Conservation (phyloP, 2,797 vertebrate species). For the Tragopan temminckii region DNA sequence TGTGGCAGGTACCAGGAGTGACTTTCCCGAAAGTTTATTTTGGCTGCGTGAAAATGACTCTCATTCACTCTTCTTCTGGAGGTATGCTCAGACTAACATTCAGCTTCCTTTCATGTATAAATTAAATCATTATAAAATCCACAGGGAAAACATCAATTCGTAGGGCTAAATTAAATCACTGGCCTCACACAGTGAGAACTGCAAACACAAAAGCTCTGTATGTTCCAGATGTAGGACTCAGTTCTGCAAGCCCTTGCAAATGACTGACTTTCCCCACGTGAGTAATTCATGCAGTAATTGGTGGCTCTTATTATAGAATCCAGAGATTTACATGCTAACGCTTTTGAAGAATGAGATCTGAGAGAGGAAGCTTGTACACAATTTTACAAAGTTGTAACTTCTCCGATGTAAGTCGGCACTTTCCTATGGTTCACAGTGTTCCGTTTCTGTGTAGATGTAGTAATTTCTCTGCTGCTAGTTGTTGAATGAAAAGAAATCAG, state of each 20-base stretch:
- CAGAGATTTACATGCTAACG: background rate
- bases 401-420: background rate
- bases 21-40: constrained; percentile 66
- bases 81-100: constrained; percentile 55
- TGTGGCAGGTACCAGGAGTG: constrained; percentile 28
- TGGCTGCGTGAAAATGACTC: constrained; percentile 52
- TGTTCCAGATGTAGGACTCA: background rate
- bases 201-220: constrained; percentile 41
- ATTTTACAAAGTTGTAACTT: background rate
- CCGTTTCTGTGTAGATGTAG: background rate
- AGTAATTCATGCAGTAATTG: background rate
- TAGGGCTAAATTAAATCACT: constrained; percentile 28
- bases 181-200: constrained; percentile 30
- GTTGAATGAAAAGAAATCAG: background rate
- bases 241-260: background rate
- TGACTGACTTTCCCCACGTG: background rate
- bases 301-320: background rate
- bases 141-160: constrained; percentile 8
- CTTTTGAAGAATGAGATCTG: background rate
- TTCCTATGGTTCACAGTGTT: background rate
- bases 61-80: constrained; percentile 51
- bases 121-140: constrained; percentile 62
- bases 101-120: constrained; percentile 60
- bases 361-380: background rate
- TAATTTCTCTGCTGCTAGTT: background rate